A percentile compares a stretch with the other conserved stretches of the same genome.
These are phyloP conservation scores for Steinernema scapterisci DNA, from an alignment of 2,888 invertebrate species.

Conservation along the genomic window DNA sequence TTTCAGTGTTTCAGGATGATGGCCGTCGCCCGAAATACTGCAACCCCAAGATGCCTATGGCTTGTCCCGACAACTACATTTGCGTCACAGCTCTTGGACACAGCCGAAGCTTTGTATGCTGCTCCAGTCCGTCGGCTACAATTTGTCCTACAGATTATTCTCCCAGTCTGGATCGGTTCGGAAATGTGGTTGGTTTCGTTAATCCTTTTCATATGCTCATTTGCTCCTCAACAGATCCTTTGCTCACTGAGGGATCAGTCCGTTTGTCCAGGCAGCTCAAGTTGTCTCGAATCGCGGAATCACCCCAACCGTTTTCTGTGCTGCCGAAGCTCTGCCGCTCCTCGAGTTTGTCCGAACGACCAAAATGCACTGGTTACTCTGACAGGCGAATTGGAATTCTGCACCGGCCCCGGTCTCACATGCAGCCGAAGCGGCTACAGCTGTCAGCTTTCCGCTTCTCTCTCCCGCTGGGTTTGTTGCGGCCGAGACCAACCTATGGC, in stretches of 20 bases:
- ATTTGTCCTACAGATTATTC: slow-evolving; percentile 58
- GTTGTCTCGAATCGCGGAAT: slow-evolving; percentile 42
- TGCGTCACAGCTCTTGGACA: slow-evolving; percentile 47
- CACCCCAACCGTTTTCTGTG: slow-evolving; percentile 45
- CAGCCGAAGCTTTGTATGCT: slow-evolving; percentile 48
- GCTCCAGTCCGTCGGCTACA: slow-evolving; percentile 46
- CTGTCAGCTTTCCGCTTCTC: slow-evolving; percentile 57
- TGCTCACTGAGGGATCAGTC: slow-evolving; percentile 26
- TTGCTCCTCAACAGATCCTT: not conserved
- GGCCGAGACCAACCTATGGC: slow-evolving; percentile 45
- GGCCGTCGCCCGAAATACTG: slow-evolving; percentile 49
- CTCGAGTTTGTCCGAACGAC: slow-evolving; percentile 59
- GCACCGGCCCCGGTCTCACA: slow-evolving; percentile 55
- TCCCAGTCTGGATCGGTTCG: slow-evolving; percentile 45
- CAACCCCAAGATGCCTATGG: slow-evolving; percentile 37
- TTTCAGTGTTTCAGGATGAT: slow-evolving; percentile 36
- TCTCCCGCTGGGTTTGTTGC: slow-evolving; percentile 60
- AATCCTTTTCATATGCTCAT: too few relatives aligned
- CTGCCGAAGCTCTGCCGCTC: slow-evolving; percentile 47
- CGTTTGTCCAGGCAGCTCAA: slow-evolving; percentile 9
- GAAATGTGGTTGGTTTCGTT: slow-evolving; percentile 40
- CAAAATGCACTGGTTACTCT: slow-evolving; percentile 58
- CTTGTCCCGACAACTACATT: slow-evolving; percentile 49
- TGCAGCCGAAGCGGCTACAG: slow-evolving; percentile 54
- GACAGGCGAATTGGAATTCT: slow-evolving; percentile 52